phyloP scores from a whole-genome alignment of 1,140 invertebrate genomes.

The Sarcophaga peregrina region DNA sequence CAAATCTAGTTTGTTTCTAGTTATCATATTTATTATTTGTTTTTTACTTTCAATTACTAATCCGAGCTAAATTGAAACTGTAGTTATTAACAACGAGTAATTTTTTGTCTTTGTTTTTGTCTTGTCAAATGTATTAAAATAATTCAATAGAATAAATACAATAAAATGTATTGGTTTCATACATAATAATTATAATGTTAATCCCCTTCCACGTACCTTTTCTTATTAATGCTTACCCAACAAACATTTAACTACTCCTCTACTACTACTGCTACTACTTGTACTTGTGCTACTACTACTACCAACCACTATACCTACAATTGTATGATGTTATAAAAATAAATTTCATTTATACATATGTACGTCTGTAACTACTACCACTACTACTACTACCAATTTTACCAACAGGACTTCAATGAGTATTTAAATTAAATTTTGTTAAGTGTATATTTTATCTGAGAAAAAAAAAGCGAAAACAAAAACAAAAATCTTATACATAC shows the following conservation, averaged over 20 bases:
- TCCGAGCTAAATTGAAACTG: background rate
- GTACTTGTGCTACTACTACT: background rate
- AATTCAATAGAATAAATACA: background rate
- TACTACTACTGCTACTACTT: background rate
- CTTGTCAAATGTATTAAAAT: conserved; percentile 7
- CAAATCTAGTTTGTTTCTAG: background rate
- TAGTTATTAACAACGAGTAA: conserved; percentile 10
- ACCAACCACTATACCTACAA: conserved; percentile 7
- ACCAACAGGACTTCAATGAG: conserved; percentile 66
- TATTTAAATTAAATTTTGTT: conserved; percentile 60
- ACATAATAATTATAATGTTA: conserved; percentile 33
- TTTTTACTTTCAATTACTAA: background rate
- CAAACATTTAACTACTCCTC: conserved; percentile 18
- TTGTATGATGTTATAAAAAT: conserved; percentile 4
- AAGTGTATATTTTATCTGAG: conserved; percentile 6
- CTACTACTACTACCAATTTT: conserved; percentile 23
- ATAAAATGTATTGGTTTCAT: conserved; percentile 23
- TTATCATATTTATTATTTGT: background rate
- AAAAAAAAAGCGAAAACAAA: background rate
- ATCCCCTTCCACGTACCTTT: conserved; percentile 57
- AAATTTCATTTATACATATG: background rate
- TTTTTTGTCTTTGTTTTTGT: conserved; percentile 1
- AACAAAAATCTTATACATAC: too few species aligned
- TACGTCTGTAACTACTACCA: conserved; percentile 20
- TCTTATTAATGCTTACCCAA: conserved; percentile 63